Conservation (phyloP, 2,113 vertebrate genomes). For the Amazona vittata region DNA sequence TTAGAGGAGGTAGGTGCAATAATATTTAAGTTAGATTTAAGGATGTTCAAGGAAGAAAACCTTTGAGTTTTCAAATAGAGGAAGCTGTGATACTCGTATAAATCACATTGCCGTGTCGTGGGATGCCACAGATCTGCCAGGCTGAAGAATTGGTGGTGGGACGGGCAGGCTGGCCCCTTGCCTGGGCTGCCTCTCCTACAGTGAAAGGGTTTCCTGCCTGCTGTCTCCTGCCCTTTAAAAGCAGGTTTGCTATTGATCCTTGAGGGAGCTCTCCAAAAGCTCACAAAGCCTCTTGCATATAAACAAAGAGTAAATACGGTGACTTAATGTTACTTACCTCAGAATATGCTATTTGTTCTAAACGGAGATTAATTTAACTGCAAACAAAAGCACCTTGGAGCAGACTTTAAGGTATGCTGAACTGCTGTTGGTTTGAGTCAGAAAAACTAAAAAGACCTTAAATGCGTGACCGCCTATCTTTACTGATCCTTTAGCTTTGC, state of each 20-base stretch:
- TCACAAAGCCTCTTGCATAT: constrained; percentile 32
- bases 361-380: background rate
- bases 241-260: background rate
- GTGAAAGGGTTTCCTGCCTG: background rate
- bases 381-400: background rate
- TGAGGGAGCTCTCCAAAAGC: background rate
- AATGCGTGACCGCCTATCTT: background rate
- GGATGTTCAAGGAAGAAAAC: background rate
- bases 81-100: fast-evolving
- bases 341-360: constrained; percentile 42
- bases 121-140: background rate
- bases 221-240: constrained; percentile 1
- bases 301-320: constrained; percentile 3
- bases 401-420: background rate
- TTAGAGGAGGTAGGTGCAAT: background rate
- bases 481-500: background rate
- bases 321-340: constrained; percentile 36
- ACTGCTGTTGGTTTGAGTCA: background rate
- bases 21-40: background rate
- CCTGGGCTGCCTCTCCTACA: background rate
- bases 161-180: background rate
- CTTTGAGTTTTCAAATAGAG: background rate
- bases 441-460: background rate
- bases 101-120: fast-evolving
- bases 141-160: background rate